Evolutionary conservation across 2,888 invertebrate species (phyloP).

Genomic region (Dysmachus trigonus): DNA sequence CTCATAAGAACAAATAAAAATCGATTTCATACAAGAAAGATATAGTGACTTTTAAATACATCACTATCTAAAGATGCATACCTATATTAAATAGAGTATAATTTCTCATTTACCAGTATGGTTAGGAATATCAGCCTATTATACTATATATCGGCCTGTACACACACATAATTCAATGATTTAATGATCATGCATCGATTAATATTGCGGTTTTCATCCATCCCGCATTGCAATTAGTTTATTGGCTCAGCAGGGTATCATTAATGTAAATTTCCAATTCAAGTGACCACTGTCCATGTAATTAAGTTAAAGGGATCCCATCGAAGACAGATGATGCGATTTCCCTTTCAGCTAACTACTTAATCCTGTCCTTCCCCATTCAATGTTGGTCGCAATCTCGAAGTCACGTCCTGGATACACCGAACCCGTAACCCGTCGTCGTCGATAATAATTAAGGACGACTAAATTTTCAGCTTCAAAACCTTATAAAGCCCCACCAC

Average conservation of each 20-base stretch:
- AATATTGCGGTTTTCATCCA: neutral
- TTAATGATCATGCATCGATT: neutral
- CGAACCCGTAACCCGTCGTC: neutral
- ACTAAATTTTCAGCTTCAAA: neutral
- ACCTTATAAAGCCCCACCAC: neutral
- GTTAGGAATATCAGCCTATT: neutral
- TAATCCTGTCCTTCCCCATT: neutral
- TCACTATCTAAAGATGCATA: too few species aligned
- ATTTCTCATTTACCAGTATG: neutral
- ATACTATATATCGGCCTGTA: neutral
- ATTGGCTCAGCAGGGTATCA: neutral
- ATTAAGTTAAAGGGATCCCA: neutral
- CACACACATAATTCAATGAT: neutral
- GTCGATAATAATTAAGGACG: neutral
- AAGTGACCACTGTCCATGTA: neutral
- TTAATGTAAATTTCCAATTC: neutral
- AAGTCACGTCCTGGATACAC: neutral
- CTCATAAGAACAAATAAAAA: too few species aligned
- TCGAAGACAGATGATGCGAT: neutral
- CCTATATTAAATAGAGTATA: neutral
- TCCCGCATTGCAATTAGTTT: neutral
- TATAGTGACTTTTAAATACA: too few species aligned
- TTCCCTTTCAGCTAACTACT: neutral
- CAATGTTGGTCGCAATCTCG: neutral
- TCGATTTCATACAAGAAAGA: too few species aligned